Percentiles rank a stretch among this genome's conserved stretches.
These are phyloP conservation scores for Iguana delicatissima DNA, from an alignment of 2,797 vertebrate species.

Conservation along the genomic window DNA sequence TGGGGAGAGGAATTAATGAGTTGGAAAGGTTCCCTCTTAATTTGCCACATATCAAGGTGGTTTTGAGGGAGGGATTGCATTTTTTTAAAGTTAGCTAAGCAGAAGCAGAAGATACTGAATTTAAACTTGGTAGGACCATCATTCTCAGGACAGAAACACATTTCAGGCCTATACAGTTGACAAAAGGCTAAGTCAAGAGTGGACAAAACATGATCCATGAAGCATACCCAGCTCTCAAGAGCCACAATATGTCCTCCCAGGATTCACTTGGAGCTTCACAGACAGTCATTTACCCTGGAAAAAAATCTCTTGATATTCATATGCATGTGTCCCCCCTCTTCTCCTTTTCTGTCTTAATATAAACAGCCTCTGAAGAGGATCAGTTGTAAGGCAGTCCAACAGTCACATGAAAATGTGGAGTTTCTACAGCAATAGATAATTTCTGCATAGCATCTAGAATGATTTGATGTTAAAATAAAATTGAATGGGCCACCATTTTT, in stretches of 20 bases:
- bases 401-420: conserved; percentile 17
- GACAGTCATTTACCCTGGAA: neutral
- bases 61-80: neutral
- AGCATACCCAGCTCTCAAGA: too few relatives aligned
- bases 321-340: neutral
- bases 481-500: neutral
- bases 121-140: neutral
- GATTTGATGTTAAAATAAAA: neutral
- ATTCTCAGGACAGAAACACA: conserved; percentile 1
- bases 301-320: neutral
- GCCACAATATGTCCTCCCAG: too few relatives aligned
- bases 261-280: too few relatives aligned
- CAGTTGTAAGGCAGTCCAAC: fast-evolving
- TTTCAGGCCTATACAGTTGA: neutral
- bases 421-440: neutral
- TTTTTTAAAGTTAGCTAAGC: neutral
- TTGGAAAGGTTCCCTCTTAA: neutral
- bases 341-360: neutral
- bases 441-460: neutral
- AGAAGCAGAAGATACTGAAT: neutral
- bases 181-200: too few relatives aligned
- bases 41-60: neutral
- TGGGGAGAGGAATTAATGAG: too few relatives aligned
- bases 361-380: neutral
- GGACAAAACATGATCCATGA: neutral